These are phyloP conservation scores for Herpetotheres cachinnans DNA, from an alignment of 2,113 vertebrate genomes.

Conservation along the genomic window DNA sequence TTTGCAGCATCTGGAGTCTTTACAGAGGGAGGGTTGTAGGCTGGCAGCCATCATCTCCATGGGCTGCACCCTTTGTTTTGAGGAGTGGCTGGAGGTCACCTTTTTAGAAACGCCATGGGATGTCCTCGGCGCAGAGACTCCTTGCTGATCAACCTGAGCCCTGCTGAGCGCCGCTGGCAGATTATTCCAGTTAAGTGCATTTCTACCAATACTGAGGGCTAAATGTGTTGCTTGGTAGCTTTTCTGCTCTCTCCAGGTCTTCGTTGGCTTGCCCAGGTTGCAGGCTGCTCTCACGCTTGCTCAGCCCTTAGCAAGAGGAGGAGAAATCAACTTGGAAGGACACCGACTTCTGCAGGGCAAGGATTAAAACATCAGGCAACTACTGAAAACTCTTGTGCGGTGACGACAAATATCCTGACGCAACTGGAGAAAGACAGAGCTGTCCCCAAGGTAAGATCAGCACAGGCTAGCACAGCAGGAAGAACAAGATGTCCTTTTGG, in stretches of 20 bases:
- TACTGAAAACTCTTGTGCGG: background rate
- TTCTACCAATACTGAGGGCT: background rate
- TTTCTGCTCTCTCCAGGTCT: background rate
- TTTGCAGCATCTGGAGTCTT: background rate
- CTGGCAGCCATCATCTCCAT: background rate
- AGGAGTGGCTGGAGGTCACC: background rate
- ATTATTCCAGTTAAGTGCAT: background rate
- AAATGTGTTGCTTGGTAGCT: fast-evolving
- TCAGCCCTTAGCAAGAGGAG: background rate
- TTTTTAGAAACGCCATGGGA: fast-evolving
- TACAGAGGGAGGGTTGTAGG: background rate
- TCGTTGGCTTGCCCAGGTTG: background rate
- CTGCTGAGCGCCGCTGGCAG: background rate
- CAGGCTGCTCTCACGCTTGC: background rate
- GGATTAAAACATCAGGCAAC: background rate
- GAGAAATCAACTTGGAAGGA: background rate
- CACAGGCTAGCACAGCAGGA: background rate
- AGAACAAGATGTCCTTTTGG: background rate
- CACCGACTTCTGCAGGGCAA: background rate
- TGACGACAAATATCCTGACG: background rate
- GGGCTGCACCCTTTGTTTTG: background rate
- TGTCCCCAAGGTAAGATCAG: fast-evolving
- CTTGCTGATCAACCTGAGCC: background rate
- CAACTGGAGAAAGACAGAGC: background rate
- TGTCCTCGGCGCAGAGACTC: background rate